phyloP scores from a whole-genome alignment of 2,797 vertebrate genomes.

The Heteromormyrus szaboi region DNA sequence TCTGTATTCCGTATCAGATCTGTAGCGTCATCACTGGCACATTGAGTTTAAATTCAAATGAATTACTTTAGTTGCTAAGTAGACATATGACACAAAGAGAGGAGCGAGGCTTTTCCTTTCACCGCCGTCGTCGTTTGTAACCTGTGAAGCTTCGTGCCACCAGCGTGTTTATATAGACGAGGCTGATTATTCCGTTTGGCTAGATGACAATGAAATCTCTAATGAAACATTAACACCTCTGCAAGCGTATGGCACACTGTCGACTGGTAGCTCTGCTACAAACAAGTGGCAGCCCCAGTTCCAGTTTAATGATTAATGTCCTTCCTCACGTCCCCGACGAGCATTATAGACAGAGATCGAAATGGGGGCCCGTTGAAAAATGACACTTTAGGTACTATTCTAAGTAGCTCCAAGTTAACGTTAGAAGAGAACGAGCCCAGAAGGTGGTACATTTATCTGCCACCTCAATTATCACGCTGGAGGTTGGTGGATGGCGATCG shows the following conservation, averaged over 20 bases:
- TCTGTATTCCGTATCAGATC: not conserved
- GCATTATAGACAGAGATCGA: not conserved
- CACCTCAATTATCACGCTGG: not conserved
- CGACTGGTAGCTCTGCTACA: not conserved
- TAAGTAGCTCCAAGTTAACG: not conserved
- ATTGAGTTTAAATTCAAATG: not conserved
- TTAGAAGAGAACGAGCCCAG: not conserved
- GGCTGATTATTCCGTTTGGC: not conserved
- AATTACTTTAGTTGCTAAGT: not conserved
- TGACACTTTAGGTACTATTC: not conserved
- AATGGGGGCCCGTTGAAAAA: not conserved
- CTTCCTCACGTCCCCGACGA: not conserved
- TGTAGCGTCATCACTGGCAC: not conserved
- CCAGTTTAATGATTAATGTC: conserved; percentile 5
- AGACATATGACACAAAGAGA: not conserved
- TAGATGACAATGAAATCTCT: not conserved
- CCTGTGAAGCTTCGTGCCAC: not conserved
- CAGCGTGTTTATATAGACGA: not conserved
- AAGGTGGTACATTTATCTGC: not conserved
- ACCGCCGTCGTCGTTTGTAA: not conserved
- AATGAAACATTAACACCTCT: not conserved
- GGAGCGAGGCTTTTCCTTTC: not conserved
- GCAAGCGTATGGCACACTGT: not conserved
- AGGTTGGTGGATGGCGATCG: not conserved
- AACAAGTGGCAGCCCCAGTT: not conserved